These are phyloP conservation scores for Tenualosa thibaudeaui DNA, from an alignment of 2,797 vertebrate species.

Conservation along the genomic window DNA sequence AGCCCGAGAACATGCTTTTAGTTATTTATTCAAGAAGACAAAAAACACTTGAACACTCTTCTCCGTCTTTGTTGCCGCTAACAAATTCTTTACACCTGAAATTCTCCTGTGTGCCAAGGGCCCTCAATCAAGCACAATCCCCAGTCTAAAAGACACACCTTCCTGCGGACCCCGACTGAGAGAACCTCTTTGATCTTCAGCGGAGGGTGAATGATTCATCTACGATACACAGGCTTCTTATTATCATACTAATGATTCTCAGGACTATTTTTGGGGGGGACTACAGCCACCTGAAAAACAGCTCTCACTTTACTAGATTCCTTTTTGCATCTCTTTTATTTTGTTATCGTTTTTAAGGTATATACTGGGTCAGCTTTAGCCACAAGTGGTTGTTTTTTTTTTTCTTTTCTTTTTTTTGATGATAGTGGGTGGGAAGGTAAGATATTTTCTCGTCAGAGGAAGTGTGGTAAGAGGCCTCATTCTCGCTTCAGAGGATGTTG, in stretches of 20 bases:
- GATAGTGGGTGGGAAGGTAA: background rate
- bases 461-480: background rate
- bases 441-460: background rate
- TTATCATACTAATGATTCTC: conserved; percentile 33
- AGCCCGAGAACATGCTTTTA: background rate
- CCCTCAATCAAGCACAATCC: conserved; percentile 10
- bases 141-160: conserved; percentile 15
- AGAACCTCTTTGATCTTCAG: conserved; percentile 27
- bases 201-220: conserved; percentile 22
- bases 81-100: conserved; percentile 21
- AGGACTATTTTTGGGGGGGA: conserved; percentile 28
- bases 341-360: background rate
- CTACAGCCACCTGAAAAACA: conserved; percentile 8
- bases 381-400: background rate
- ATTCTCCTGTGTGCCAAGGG: background rate
- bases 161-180: background rate
- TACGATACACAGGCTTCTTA: conserved; percentile 11
- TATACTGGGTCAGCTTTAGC: background rate
- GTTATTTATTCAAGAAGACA: conserved; percentile 21
- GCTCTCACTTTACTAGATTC: background rate
- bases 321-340: background rate
- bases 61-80: background rate
- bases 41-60: background rate
- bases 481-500: background rate
- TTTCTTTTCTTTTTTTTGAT: background rate